phyloP scores from a whole-genome alignment of 2,888 invertebrate species.

The Bimastos eiseni region DNA sequence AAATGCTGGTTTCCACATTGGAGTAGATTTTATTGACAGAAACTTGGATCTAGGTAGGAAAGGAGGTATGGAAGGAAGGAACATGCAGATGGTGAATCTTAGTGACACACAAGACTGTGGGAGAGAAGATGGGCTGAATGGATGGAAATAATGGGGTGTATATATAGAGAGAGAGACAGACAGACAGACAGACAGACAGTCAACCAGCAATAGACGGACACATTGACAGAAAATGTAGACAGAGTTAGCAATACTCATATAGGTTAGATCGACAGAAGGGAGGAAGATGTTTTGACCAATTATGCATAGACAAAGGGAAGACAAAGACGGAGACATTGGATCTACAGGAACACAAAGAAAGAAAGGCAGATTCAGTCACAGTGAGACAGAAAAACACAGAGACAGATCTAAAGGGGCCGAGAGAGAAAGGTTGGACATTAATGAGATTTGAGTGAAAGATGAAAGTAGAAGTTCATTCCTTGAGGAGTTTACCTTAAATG shows the following conservation, averaged over 20 bases:
- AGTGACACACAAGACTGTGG: no score
- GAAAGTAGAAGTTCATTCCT: background rate
- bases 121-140: background rate
- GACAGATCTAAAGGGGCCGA: background rate
- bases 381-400: background rate
- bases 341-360: background rate
- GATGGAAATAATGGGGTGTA: no score
- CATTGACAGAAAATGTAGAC: background rate
- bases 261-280: background rate
- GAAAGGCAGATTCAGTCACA: background rate
- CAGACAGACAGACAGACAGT: background rate
- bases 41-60: background rate
- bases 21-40: background rate
- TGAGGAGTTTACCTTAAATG: background rate
- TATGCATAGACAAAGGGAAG: background rate
- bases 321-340: background rate
- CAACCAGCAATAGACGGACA: background rate
- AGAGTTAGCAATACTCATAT: background rate
- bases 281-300: background rate
- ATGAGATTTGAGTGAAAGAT: background rate
- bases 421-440: background rate
- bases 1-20: background rate
- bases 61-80: background rate
- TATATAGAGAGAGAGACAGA: background rate
- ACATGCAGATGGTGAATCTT: background rate